Conservation (phyloP, 2,888 invertebrate genomes). For the Clistopyga incitator region DNA sequence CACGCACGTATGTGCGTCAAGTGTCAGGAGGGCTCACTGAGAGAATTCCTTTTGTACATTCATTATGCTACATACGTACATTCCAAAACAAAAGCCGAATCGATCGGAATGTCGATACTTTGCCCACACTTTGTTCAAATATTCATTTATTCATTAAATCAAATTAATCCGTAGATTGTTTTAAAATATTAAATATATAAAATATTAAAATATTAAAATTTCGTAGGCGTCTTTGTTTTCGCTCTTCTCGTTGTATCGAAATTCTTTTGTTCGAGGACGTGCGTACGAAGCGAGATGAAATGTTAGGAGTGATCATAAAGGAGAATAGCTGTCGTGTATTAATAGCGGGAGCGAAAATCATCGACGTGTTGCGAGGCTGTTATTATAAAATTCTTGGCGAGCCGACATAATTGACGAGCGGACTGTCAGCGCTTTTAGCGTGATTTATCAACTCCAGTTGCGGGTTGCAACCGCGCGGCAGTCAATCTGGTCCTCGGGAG, state of each 20-base stretch:
- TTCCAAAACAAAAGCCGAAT: too few species aligned
- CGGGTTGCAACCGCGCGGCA: neutral
- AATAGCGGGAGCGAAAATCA: neutral
- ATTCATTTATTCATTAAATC: too few species aligned
- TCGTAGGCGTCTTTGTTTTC: too few species aligned
- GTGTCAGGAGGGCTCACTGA: neutral
- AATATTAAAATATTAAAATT: too few species aligned
- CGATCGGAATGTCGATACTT: too few species aligned
- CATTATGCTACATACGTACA: neutral
- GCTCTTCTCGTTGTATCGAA: too few species aligned
- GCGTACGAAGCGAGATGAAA: neutral
- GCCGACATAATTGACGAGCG: neutral
- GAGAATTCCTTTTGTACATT: slow-evolving; percentile 8
- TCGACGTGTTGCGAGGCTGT: neutral
- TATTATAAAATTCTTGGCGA: slow-evolving; percentile 13
- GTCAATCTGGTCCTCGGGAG: neutral
- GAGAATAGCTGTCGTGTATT: neutral
- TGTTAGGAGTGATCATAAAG: neutral
- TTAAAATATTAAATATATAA: too few species aligned
- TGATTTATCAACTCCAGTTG: neutral
- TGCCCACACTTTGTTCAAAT: too few species aligned
- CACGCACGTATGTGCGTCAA: neutral
- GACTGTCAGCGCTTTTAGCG: neutral
- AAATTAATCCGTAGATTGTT: too few species aligned
- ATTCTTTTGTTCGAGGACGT: too few species aligned